Evolutionary conservation across 1,140 invertebrate species (phyloP).

Genomic region (Formica exsecta): DNA sequence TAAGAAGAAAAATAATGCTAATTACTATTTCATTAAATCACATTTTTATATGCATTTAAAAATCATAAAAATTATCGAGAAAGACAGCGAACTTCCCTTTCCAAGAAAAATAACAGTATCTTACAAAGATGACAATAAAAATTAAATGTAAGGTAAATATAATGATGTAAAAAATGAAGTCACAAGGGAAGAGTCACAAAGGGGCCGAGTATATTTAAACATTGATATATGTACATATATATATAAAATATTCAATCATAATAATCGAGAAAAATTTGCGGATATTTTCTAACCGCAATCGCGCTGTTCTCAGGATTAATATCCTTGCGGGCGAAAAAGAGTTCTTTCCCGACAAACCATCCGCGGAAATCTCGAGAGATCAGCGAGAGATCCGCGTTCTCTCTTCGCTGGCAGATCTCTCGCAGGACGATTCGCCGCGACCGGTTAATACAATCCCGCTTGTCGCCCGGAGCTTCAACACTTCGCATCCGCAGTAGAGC

Average conservation of each 20-base stretch:
- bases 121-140: no score
- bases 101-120: no score
- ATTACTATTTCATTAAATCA: not conserved
- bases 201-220: no score
- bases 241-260: not conserved
- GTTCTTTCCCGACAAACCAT: conserved; percentile 27
- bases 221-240: not conserved
- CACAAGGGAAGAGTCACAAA: no score
- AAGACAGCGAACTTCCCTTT: no score
- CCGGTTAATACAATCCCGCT: conserved; percentile 70
- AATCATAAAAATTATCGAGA: no score
- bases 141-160: no score
- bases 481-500: conserved; percentile 30
- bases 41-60: not conserved
- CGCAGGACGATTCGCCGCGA: conserved; percentile 62
- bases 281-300: conserved; percentile 7
- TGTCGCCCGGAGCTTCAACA: conserved; percentile 66
- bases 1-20: not conserved
- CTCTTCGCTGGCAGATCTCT: conserved; percentile 52
- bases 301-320: conserved; percentile 10
- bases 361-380: conserved; percentile 47
- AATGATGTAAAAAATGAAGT: no score
- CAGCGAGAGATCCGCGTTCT: conserved; percentile 27
- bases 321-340: conserved; percentile 22
- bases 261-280: not conserved